Evolutionary conservation across 1,140 invertebrate species (phyloP).

Genomic region (Teleopsis dalmanni): DNA sequence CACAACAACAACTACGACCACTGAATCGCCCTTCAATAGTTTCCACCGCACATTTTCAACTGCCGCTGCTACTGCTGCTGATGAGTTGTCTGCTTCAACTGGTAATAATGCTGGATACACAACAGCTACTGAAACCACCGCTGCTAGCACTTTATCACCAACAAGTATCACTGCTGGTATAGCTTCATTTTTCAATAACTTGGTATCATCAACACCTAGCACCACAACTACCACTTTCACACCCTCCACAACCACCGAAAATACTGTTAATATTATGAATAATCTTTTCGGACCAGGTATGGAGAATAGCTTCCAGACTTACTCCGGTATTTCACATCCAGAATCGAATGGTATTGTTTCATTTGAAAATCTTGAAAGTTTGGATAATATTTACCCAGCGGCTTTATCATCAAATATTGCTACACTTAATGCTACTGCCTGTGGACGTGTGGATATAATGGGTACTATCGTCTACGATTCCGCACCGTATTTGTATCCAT

Average conservation of each 20-base stretch:
- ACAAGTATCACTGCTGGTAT: conserved; percentile 15
- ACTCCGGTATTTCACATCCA: conserved; percentile 43
- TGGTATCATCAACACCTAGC: conserved; percentile 13
- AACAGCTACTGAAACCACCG: neutral
- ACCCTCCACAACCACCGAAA: conserved; percentile 46
- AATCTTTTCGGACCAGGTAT: conserved; percentile 41
- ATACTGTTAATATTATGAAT: conserved; percentile 34
- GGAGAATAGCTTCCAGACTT: conserved; percentile 42
- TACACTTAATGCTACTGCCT: conserved; percentile 50
- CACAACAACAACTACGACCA: conserved; percentile 40
- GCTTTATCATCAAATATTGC: conserved; percentile 53
- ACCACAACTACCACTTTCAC: conserved; percentile 35
- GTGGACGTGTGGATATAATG: conserved; percentile 83
- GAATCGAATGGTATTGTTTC: conserved; percentile 36
- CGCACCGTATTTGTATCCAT: conserved; percentile 88
- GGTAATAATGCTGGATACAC: conserved; percentile 15
- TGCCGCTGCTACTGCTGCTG: conserved; percentile 6
- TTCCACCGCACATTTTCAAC: conserved; percentile 23
- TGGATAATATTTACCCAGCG: conserved; percentile 55
- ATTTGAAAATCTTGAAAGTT: conserved; percentile 51
- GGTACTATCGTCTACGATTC: conserved; percentile 85
- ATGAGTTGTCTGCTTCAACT: conserved; percentile 15
- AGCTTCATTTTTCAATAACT: conserved; percentile 21
- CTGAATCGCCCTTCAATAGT: conserved; percentile 14
- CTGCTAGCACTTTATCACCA: neutral